Evolutionary conservation across 2,888 invertebrate genomes (phyloP), one percentile per base, ranked within the genome.

Genomic region (Zelleria hepariella): DNA sequence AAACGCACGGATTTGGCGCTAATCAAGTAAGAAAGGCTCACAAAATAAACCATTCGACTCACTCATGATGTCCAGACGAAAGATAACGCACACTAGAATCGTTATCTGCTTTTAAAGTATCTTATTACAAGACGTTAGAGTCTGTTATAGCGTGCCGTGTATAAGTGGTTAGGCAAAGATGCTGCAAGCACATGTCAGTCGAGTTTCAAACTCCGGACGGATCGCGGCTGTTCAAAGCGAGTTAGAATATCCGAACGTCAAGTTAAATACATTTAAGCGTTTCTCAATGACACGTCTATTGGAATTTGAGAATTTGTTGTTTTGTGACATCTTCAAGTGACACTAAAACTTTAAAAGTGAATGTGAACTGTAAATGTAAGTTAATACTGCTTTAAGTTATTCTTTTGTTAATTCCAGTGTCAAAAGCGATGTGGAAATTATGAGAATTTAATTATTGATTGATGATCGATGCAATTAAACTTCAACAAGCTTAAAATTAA

Each of bases 41-140:
- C 24, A 53, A 7, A 24, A n/a, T 53, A 53, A 20, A 71, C 74
- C 79, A 78, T 69, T 75, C 75, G 73, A 68, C 70, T 74, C 73
- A 72, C 68, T 76, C 77, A 75, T 76, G 77, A 65, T n/a, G n/a
- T n/a, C 73, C 71, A 58, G 48, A 53, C 48, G 59, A 24, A 62
- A 61, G 60, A 58, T 60, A 58, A 60, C 55, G 54, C 48, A 20
- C 32, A 42, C 42, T 32, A 18, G 32, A 20, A 15, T 8, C 56
- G 18, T 54, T 26, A 27, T 54, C 18, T 7, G 23, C 26, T 26
- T 25, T n/a, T 18, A 25, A 26, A 15, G 4, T 54, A 5, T 26
- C 54, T 25, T 52, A 52, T 52, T 18, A 24, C 23, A 15, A 25
- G n/a, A 0, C 4, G n/a, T 20, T 23, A 23, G 25, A 53, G 23